Evolutionary conservation across 2,797 vertebrate species (phyloP), one percentile per base, ranked within the genome.

Genomic region (Agapornis canus): DNA sequence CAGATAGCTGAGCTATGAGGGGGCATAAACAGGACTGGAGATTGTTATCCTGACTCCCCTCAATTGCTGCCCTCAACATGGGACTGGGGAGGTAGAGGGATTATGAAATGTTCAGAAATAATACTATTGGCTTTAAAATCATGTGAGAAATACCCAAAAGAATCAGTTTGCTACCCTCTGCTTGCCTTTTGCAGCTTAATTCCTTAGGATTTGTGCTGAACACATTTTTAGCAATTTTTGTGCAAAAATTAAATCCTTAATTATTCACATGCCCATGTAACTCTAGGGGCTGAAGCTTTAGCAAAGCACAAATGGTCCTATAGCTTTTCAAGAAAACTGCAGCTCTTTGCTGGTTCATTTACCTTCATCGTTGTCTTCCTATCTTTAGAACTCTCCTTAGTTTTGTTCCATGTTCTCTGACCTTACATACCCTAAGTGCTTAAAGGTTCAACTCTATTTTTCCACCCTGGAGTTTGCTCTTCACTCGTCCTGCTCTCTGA

Each of bases 371-470:
- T 75, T 89, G 45, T 25, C n/a, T 75, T 63, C 22, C 48, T 83
- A 17, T 75, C 37, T 86, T 80, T 78, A 86, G 19, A 29, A 57
- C 10, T 49, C 26, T 83, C 9, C 26, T 20, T 52, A 18, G 39
- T 40, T 26, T 84, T 47, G 68, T 49, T 68, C 35, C 16, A n/a
- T 43, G 59, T 49, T 51, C 49, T 93, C 49, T 89, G 63, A 90
- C 65, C 45, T 76, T 84, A 52, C 20, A 32, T 37, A 68, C 8
- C 6, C 26, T 57, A 13, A 39, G 32, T 0, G 0, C 23, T 57
- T 82, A 49, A 27, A 78, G 35, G 21, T 12, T 60, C 86, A 54
- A 42, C 31, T 81, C 23, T 61, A 48, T 9, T 7, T 84, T 47
- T 90, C 13, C 2, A 6, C 32, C 6, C 1, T 39, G 51, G n/a